Evolutionary conservation across 2,888 invertebrate species (phyloP).

Genomic region (Torymus aiolomorphi): DNA sequence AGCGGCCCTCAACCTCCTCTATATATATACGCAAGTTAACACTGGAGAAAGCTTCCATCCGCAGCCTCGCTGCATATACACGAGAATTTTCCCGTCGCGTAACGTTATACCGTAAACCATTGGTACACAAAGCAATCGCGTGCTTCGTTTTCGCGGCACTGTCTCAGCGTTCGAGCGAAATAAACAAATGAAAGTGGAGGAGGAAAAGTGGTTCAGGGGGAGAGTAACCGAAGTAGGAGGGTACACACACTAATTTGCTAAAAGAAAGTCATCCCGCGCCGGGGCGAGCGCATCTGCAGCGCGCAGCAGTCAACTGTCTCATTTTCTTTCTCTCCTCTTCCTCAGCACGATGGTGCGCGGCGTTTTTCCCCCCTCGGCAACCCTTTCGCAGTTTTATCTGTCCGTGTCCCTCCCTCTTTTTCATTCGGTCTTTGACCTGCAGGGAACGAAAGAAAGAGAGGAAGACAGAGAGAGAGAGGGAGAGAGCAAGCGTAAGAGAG

Average conservation of each 20-base stretch:
- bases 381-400: constrained; percentile 18
- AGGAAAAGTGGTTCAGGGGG: background rate
- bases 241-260: constrained; percentile 20
- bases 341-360: background rate
- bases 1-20: too few species aligned
- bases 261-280: constrained; percentile 16
- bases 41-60: too few species aligned
- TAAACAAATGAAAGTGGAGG: too few species aligned
- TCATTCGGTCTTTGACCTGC: constrained; percentile 39
- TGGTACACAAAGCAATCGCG: too few species aligned
- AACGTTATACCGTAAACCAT: too few species aligned
- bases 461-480: too few species aligned
- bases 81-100: too few species aligned
- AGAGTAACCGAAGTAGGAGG: background rate
- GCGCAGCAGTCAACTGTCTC: background rate
- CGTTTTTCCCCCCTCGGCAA: background rate
- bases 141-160: too few species aligned
- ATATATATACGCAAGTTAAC: too few species aligned
- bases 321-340: constrained; percentile 3
- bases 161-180: too few species aligned
- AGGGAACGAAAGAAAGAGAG: too few species aligned
- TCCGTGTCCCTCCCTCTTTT: constrained; percentile 10
- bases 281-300: background rate
- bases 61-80: too few species aligned
- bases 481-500: background rate